Evolutionary conservation across 1,140 invertebrate genomes (phyloP).

Genomic region (Tigriopus japonicus): DNA sequence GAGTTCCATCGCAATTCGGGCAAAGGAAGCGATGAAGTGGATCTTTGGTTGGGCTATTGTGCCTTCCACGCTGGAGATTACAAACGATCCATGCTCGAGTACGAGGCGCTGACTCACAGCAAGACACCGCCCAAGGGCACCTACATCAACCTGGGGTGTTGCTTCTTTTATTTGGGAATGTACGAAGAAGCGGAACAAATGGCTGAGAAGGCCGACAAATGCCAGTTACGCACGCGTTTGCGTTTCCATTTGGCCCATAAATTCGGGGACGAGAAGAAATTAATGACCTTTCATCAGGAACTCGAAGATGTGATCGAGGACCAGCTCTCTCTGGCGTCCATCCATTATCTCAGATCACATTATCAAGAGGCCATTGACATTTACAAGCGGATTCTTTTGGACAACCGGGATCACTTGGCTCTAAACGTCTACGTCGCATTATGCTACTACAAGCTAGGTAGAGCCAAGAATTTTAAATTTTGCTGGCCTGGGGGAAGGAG

Average conservation of each 20-base stretch:
- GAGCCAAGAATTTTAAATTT: too few relatives aligned
- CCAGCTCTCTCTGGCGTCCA: conserved; percentile 82
- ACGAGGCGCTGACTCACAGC: conserved; percentile 18
- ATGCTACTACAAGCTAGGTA: conserved; percentile 78
- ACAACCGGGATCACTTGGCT: conserved; percentile 65
- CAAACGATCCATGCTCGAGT: conserved; percentile 39
- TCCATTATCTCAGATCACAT: conserved; percentile 84
- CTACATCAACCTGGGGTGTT: conserved; percentile 58
- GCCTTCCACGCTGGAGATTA: conserved; percentile 89
- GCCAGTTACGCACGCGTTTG: conserved; percentile 49
- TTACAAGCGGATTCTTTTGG: conserved; percentile 46
- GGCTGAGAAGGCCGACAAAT: conserved; percentile 34
- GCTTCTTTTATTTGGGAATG: conserved; percentile 84
- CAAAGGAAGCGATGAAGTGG: conserved; percentile 38
- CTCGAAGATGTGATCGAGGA: conserved; percentile 78
- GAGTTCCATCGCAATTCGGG: conserved; percentile 36
- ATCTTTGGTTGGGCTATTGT: conserved; percentile 82
- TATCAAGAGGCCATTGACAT: conserved; percentile 98
- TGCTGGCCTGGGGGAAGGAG: too few relatives aligned
- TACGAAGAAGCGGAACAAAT: conserved; percentile 33
- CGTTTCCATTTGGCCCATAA: conserved; percentile 88
- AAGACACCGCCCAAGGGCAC: conserved; percentile 15
- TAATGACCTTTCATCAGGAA: conserved; percentile 60
- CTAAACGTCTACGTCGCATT: conserved; percentile 92
- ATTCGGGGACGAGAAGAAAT: conserved; percentile 59